Base-by-base conservation (phyloP, 2,888 invertebrate genomes). In the Drosophila formosana region DNA sequence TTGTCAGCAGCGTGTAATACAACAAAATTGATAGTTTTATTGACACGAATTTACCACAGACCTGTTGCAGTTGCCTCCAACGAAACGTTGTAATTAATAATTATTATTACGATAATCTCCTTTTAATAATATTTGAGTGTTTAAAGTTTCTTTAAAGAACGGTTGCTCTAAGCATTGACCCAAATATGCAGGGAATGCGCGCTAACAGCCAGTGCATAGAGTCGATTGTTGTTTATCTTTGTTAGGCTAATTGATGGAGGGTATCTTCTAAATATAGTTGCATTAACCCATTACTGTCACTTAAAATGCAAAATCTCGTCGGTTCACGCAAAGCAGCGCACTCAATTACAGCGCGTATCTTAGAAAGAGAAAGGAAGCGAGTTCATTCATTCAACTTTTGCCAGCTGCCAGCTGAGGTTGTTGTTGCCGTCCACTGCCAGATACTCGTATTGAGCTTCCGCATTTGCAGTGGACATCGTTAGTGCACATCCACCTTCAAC, bases 321-420 rank as follows among this genome's bases (percentile, higher is more conserved):
- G 53, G 41, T 26, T 72, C 68, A 53, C 34, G 64, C 71, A 63
- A 66, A 45, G 46, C 56, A 47, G 49, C 56, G 41, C 64, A 46
- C 18, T 41, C 66, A 72, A 46, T 67, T 62, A 32, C 47, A 4
- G 30, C 41, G 46, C 52, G 52, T 45, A 28, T 11, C 43, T 28
- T 25, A 47, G 46, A 58, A 60, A 50, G 55, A 51, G 45, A 41
- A 45, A 45, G 53, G 13, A 28, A 43, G 37, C 50, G 72, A 80
- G 72, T 72, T 88, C 86, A 86, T 83, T 88, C 88, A 83, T 83
- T 80, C 88, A 83, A 66, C 75, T 75, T 67, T 71, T 49, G 39
- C 37, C 55, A 41, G 50, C 55, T 69, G 18, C 43, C 28, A 45
- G 61, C 39, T 26, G 23, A 5, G 26, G 9, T 28, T 55, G 30